Evolutionary conservation across 2,797 vertebrate species (phyloP), one percentile per base, ranked within the genome.

Genomic region (Typhlichthys subterraneus): DNA sequence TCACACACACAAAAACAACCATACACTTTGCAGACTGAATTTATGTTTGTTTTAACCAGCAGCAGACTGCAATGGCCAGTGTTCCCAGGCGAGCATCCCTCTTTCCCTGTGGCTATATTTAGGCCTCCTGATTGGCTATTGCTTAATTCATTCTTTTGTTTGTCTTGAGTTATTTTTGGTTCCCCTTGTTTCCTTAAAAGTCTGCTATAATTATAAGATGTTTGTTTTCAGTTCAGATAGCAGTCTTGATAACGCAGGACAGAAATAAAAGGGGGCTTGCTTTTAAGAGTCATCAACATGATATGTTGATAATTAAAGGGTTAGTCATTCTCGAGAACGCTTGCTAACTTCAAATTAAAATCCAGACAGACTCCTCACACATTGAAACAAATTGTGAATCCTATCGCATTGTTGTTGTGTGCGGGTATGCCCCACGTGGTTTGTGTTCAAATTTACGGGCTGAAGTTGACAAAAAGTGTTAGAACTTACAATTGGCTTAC

Each of bases 11-110:
- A 60, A 7, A 58, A 4, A 65, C 48, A 65, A 17, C 59, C 62
- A 46, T 45, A 48, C 10, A 60, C 73, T 74, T 54, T 7, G 67
- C 60, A 53, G 67, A 46, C 49, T 61, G 59, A 82, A 63, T 81
- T 38, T 52, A 62, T 57, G 69, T 82, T 68, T 83, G 75, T 86
- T 86, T 85, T 71, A 64, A 65, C 71, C 73, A 86, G 84, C 75
- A 78, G 83, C 73, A 76, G 13, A 45, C 38, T 1, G 45, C 63
- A 65, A 61, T 1, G 31, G 48, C 59, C 65, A 33, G 33, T 59
- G 65, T 69, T 65, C 76, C 76, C 65, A 8, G 12, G 19, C 59
- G 72, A 63, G 59, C 57, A 59, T 57, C 51, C 49, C 38, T 15
- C 70, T 72, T 64, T 85, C 82, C 76, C 38, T 54, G 10, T 5